Percentiles rank a stretch among this genome's conserved stretches.
These are phyloP conservation scores for Daubentonia madagascariensis DNA, from an alignment of 2,113 vertebrate species.

Conservation along the genomic window DNA sequence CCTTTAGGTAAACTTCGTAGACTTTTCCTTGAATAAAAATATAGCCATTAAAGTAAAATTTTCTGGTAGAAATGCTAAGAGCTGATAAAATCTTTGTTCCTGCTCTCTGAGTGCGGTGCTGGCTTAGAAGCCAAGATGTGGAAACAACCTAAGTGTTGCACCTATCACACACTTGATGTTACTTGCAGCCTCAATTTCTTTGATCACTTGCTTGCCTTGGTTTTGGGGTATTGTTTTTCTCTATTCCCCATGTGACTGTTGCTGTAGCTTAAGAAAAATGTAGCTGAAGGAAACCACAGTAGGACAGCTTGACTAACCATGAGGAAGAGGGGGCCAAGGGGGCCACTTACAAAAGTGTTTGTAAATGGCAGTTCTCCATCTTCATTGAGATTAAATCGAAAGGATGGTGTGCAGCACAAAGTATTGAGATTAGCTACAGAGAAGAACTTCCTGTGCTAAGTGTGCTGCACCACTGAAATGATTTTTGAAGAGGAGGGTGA, in stretches of 20 bases:
- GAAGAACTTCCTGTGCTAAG: background rate
- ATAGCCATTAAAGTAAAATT: conserved; percentile 61
- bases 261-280: background rate
- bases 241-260: background rate
- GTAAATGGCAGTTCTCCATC: background rate
- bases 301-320: background rate
- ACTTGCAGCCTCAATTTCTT: background rate
- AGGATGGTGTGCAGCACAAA: background rate
- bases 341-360: background rate
- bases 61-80: conserved; percentile 47
- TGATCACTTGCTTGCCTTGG: background rate
- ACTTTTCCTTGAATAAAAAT: conserved; percentile 76
- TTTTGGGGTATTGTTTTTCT: background rate
- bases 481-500: background rate
- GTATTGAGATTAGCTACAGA: background rate
- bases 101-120: conserved; percentile 50
- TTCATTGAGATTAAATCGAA: background rate
- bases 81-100: conserved; percentile 40
- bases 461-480: background rate
- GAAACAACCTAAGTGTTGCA: too few species aligned
- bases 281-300: background rate
- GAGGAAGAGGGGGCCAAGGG: background rate
- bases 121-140: background rate
- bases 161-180: background rate
- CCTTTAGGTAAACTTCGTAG: conserved; percentile 65